phyloP scores from a whole-genome alignment of 2,113 vertebrate species.

The Zeus faber region DNA sequence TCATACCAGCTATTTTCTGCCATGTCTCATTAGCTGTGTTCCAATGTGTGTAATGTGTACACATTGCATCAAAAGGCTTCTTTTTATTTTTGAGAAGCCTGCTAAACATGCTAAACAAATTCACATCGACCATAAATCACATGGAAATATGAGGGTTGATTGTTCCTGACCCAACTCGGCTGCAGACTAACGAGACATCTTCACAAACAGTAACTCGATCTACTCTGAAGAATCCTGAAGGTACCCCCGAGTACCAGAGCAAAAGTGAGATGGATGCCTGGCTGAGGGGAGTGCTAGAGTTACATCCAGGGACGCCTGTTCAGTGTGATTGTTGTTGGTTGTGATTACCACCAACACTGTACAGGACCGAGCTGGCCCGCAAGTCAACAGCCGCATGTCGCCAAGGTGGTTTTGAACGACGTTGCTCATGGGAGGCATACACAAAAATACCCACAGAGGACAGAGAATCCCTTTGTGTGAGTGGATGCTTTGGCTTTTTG shows the following conservation, averaged over 20 bases:
- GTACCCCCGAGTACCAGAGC: slow-evolving; percentile 30
- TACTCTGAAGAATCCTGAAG: slow-evolving; percentile 21
- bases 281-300: slow-evolving; percentile 27
- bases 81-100: no score
- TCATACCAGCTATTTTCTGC: no score
- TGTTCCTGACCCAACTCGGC: slow-evolving; percentile 9
- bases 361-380: slow-evolving; percentile 46
- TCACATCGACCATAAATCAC: slow-evolving; percentile 43
- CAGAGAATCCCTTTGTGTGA: slow-evolving; percentile 11
- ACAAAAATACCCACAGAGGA: neutral
- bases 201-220: slow-evolving; percentile 54
- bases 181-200: slow-evolving; percentile 43
- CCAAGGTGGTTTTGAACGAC: slow-evolving; percentile 35
- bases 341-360: slow-evolving; percentile 59
- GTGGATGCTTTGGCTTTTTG: slow-evolving; percentile 22
- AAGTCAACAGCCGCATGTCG: slow-evolving; percentile 28
- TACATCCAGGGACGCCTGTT: slow-evolving; percentile 22
- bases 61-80: no score
- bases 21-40: no score
- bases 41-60: slow-evolving; percentile 12
- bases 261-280: slow-evolving; percentile 1
- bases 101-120: slow-evolving; percentile 20
- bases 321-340: slow-evolving; percentile 50
- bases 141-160: slow-evolving; percentile 28
- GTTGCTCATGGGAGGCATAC: slow-evolving; percentile 10